phyloP scores from a whole-genome alignment of 2,113 vertebrate genomes.

The Callaeas wilsoni region DNA sequence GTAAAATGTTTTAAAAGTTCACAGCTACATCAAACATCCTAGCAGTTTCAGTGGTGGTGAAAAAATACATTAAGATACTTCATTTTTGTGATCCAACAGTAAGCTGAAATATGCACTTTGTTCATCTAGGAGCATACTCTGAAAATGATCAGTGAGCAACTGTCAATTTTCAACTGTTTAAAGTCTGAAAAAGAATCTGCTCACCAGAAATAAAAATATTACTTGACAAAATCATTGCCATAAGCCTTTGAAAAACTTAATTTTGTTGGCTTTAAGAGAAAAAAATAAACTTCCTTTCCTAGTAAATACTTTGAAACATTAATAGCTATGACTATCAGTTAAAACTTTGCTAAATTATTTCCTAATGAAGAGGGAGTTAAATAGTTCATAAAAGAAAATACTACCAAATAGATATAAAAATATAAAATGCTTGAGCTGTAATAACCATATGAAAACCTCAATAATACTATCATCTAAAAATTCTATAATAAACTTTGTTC shows the following conservation, averaged over 20 bases:
- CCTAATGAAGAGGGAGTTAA: neutral
- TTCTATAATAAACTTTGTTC: neutral
- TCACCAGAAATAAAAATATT: neutral
- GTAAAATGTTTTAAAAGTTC: neutral
- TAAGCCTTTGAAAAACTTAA: neutral
- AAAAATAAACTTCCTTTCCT: neutral
- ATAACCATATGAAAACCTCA: neutral
- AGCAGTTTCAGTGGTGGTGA: neutral
- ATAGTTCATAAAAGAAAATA: neutral
- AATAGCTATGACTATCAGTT: neutral
- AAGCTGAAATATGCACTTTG: neutral
- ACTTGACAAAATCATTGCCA: neutral
- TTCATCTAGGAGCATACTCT: neutral
- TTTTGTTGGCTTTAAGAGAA: neutral
- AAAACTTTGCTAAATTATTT: neutral
- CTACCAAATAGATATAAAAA: neutral
- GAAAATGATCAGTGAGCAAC: neutral
- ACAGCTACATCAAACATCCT: neutral
- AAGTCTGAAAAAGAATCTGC: neutral
- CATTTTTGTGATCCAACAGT: neutral
- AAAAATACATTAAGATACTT: neutral
- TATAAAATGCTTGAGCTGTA: neutral
- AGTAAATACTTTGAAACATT: neutral
- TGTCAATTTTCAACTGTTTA: neutral
- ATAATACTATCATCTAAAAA: neutral